Evolutionary conservation across 2,113 vertebrate species (phyloP), one percentile per base, ranked within the genome.

Genomic region (Lepisosteus oculatus): DNA sequence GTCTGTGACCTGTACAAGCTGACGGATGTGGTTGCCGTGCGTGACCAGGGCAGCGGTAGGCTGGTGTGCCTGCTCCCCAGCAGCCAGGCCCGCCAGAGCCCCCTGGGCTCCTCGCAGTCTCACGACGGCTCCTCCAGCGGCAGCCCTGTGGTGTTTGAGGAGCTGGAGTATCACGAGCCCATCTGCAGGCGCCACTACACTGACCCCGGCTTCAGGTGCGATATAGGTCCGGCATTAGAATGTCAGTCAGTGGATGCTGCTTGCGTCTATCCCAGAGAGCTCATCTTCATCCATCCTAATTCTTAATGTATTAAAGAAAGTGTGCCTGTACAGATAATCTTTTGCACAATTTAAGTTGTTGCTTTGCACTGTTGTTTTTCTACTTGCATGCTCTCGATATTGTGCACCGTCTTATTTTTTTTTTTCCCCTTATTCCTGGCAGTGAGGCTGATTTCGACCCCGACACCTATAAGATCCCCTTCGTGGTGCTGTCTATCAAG

Each of bases 371-470:
- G 43, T 61, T 70, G n/a, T 7, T 3, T 45, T 17, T 43, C 8
- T n/a, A 3, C 55, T 8, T 42, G 11, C 61, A 3, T 64, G 13
- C 61, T 41, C 29, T 69, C 29, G 11, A 9, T 43, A 14, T 69
- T 59, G 1, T 61, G 29, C 29, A 29, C 29, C 29, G 29, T 29
- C 29, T 29, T 29, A 29, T 29, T 29, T 29, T 29, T 29, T 29
- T 51, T 42, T 45, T 3, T 72, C 78, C 6, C 74, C 75, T 17
- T 17, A n/a, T 76, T 87, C 54, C 65, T 74, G 77, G 5, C 76
- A 99, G 97, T 72, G 96, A 98, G 74, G 92, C 94, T 8, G 96
- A 98, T 79, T 99, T 98, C 85, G 97, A 99, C 85, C 96, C 96
- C 0, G 97, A 98, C 80, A 93, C 93, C 41, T 98, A 98, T 0